These are phyloP conservation scores for Ooceraea biroi DNA, from an alignment of 1,140 invertebrate genomes.

Conservation along the genomic window DNA sequence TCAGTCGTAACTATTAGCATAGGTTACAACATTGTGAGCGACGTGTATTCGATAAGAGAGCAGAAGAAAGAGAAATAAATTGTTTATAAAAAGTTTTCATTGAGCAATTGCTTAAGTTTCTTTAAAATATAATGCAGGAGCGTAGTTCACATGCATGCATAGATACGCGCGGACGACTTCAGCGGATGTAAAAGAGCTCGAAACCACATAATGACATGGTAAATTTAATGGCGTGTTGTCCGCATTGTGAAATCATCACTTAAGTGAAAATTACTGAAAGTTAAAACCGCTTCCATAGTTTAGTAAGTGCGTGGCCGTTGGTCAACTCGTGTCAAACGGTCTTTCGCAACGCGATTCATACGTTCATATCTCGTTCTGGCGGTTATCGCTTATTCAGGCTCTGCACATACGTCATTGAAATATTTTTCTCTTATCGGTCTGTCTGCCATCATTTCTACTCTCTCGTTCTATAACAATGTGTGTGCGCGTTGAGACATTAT, in stretches of 20 bases:
- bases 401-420: background rate
- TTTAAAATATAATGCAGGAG: no score
- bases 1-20: no score
- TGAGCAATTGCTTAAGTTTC: no score
- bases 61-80: no score
- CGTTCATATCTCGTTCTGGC: constrained; percentile 12
- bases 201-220: background rate
- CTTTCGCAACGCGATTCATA: constrained; percentile 14
- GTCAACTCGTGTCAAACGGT: constrained; percentile 27
- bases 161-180: no score
- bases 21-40: no score
- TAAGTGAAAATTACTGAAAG: constrained; percentile 54
- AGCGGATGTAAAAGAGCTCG: constrained; percentile 14
- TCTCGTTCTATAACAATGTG: background rate
- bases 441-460: background rate
- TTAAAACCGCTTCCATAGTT: constrained; percentile 49
- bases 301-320: constrained; percentile 32
- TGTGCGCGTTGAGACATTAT: background rate
- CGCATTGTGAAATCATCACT: constrained; percentile 35
- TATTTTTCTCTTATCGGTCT: background rate
- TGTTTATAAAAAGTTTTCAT: no score
- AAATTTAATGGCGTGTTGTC: constrained; percentile 39
- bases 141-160: background rate
- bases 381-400: background rate
- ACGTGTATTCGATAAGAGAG: no score